Base-by-base conservation (phyloP, 2,113 vertebrate species). In the Barbus barbus region DNA sequence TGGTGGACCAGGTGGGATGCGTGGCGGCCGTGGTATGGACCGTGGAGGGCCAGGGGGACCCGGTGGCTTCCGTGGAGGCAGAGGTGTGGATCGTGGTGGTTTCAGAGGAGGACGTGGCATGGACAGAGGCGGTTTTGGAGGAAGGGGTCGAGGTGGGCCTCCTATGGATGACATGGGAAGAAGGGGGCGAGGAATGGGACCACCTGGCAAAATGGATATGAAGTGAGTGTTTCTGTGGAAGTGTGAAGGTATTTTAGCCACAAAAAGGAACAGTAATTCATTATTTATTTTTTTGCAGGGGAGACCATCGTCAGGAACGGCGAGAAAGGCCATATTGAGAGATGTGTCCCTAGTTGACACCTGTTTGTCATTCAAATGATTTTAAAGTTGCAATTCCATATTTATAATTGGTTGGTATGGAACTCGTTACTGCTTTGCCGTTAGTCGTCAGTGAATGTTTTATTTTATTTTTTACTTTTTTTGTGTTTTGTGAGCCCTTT, bases 131-230 rank as follows among this genome's bases (percentile, higher is more conserved):
- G 96, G 97, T 22, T 98, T 97, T 74, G 95, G 95, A 38, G 95
- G 95, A 81, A 96, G 95, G 8, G 94, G 96, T 0, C 95, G 97
- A 26, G 96, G 94, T 38, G 94, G 97, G 24, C 93, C 94, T 33
- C 97, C 97, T 16, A 99, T 99, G 96, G 96, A 96, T 48, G 93
- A 96, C 67, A 96, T 97, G 93, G 96, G 97, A 88, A 91, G 97
- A 93, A 96, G 97, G 14, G 94, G 95, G 76, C 94, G 89, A 51
- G 86, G 89, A 83, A 88, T 90, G 89, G 89, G 86, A 31, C 88
- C 89, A 22, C 89, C 89, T n/a, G 89, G 89, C 20, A 90, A 90
- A 83, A 89, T 90, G 85, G 89, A 90, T 26, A 87, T 90, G 84
- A 90, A 90, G 89, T 90, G 72, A 89, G 82, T 76, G 41, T 26